Evolutionary conservation across 2,888 invertebrate genomes (phyloP).

Genomic region (Vanessa cardui): DNA sequence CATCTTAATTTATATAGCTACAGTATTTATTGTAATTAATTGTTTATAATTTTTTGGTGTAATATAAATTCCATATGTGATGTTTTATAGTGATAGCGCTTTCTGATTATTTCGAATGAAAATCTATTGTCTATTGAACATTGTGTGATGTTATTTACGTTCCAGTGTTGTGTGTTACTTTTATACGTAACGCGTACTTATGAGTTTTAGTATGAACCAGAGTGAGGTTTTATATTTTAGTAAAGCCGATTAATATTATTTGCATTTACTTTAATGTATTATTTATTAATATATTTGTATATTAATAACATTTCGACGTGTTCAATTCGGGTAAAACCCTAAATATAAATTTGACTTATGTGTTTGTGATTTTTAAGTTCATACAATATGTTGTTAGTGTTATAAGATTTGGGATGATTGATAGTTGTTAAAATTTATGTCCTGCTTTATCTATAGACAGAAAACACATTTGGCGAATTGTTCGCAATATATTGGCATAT

Average conservation of each 20-base stretch:
- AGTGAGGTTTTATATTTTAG: background rate
- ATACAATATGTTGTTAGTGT: too few relatives aligned
- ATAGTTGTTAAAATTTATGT: too few relatives aligned
- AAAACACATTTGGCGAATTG: too few relatives aligned
- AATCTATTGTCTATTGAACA: too few relatives aligned
- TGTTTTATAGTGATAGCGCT: conserved; percentile 1
- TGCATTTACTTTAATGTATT: conserved; percentile 9
- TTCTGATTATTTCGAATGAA: background rate
- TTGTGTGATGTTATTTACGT: conserved; percentile 20
- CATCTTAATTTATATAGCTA: too few relatives aligned
- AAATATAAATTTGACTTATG: too few relatives aligned
- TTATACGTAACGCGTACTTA: conserved; percentile 7
- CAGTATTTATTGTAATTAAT: too few relatives aligned
- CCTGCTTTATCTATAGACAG: too few relatives aligned
- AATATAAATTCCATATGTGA: background rate
- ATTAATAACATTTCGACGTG: background rate
- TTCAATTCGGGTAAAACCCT: background rate
- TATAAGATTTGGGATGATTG: too few relatives aligned
- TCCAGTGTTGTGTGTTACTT: conserved; percentile 18
- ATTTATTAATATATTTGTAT: background rate
- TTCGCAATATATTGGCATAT: too few relatives aligned
- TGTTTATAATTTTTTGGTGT: too few relatives aligned
- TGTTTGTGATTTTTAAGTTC: too few relatives aligned
- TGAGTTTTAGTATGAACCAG: background rate
- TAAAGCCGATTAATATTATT: background rate